Conservation (phyloP, 2,888 invertebrate genomes). For the Drosophila tanythrix region DNA sequence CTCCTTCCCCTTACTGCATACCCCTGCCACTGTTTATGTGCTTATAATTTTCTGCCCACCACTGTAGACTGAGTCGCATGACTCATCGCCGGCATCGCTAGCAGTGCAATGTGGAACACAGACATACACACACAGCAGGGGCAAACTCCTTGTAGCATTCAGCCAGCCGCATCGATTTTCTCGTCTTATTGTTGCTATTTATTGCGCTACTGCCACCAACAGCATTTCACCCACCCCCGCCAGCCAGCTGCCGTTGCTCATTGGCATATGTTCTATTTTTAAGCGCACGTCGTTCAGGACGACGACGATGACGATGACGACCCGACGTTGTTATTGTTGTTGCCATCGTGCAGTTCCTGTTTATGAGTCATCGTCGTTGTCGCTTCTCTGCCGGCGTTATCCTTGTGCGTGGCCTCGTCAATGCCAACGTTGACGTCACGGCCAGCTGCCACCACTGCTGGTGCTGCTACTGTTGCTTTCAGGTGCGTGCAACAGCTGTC, state of each 20-base stretch:
- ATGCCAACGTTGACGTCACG: constrained; percentile 60
- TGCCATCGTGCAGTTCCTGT: constrained; percentile 62
- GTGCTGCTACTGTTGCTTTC: constrained; percentile 47
- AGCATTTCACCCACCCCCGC: constrained; percentile 69
- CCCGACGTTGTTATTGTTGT: constrained; percentile 13
- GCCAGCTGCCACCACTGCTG: constrained; percentile 13
- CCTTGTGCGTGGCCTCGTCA: constrained; percentile 75
- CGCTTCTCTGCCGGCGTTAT: constrained; percentile 45
- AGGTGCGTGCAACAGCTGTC: constrained; percentile 67
- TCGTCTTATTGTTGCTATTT: constrained; percentile 79
- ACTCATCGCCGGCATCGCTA: constrained; percentile 74
- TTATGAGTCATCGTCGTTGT: constrained; percentile 68
- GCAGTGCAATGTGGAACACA: constrained; percentile 77
- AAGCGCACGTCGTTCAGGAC: constrained; percentile 58
- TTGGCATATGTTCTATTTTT: constrained; percentile 80
- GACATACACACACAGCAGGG: constrained; percentile 23
- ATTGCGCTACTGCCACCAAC: constrained; percentile 53
- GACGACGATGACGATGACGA: constrained; percentile 16
- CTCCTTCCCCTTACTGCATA: background rate
- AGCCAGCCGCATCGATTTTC: constrained; percentile 79
- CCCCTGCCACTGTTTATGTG: constrained; percentile 34
- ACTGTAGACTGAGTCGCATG: constrained; percentile 67
- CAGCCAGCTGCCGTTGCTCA: constrained; percentile 30
- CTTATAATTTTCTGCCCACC: constrained; percentile 55
- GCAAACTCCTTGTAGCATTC: constrained; percentile 65